Evolutionary conservation across 2,888 invertebrate species (phyloP).

Genomic region (Gymnocheta viridis): DNA sequence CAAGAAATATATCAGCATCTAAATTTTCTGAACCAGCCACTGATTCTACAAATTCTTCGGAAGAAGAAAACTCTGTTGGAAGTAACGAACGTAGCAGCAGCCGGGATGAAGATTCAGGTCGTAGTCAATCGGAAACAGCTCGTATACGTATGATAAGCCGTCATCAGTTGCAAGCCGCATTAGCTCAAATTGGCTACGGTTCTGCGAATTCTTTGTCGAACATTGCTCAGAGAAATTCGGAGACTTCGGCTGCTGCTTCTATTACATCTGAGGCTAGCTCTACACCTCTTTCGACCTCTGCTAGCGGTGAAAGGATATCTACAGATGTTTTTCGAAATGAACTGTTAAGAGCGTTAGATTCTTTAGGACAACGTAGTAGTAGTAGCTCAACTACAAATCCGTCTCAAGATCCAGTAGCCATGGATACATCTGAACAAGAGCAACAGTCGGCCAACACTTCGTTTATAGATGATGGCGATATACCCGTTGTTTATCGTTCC

Average conservation of each 20-base stretch:
- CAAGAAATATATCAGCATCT: conserved; percentile 76
- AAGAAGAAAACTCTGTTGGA: conserved; percentile 79
- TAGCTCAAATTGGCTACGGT: conserved; percentile 77
- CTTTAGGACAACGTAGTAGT: conserved; percentile 62
- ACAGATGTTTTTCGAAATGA: conserved; percentile 91
- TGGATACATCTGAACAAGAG: conserved; percentile 73
- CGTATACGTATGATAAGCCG: conserved; percentile 81
- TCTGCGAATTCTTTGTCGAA: conserved; percentile 81
- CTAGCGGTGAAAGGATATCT: conserved; percentile 83
- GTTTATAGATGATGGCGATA: conserved; percentile 73
- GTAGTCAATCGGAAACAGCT: conserved; percentile 76
- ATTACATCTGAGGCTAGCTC: conserved; percentile 57
- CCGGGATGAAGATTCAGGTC: conserved; percentile 71
- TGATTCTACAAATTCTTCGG: conserved; percentile 81
- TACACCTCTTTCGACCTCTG: conserved; percentile 64
- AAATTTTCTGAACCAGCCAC: conserved; percentile 80
- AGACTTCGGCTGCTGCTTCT: conserved; percentile 64
- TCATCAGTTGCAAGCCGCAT: conserved; percentile 80
- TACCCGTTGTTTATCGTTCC: conserved; percentile 76
- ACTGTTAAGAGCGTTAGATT: conserved; percentile 86
- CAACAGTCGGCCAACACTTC: conserved; percentile 47
- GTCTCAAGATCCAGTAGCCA: conserved; percentile 67
- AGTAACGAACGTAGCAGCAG: conserved; percentile 73
- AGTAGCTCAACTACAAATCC: conserved; percentile 37
- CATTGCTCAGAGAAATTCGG: conserved; percentile 80